Evolutionary conservation across 30 jellyfish, hydroid and myxozoan genomes (phyloP), one percentile per base, ranked within the genome.

Genomic region (Aurelia sp.): DNA sequence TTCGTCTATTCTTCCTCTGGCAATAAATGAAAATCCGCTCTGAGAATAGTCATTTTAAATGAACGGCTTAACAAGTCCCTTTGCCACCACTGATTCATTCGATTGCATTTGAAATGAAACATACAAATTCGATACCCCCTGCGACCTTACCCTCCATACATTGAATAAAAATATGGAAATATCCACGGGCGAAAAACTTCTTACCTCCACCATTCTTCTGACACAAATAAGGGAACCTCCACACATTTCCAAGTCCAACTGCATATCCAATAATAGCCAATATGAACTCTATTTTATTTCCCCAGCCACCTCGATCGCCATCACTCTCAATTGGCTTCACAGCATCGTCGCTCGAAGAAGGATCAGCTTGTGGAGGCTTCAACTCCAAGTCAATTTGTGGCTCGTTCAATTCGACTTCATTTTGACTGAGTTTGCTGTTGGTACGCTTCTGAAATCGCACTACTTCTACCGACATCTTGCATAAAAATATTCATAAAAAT

Each of bases 151-250:
- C 50, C 50, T 37, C 50, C 50, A 37, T 37, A 37, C 50, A 37
- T 37, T 37, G 50, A 37, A 3, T 37, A 37, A 37, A 27, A 18
- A 3, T 6, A 19, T 19, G 0, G 4, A 19, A 21, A 31, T 16
- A 66, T 6, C 20, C 76, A 66, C 22, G 6, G 11, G 50, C n/a
- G 3, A 17, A 13, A 35, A 20, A 18, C 21, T 9, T 16, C 91
- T 13, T 78, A 92, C 98, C 98, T 81, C 98, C 98, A 13, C 98
- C 98, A 73, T 92, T 92, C 69, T 92, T 92, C 48, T 92, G 96
- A 18, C 95, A 86, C 41, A 92, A 68, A 61, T 92, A 92, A 10
- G 98, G 98, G 63, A 92, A 92, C 63, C 98, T 80, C 98, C 98
- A 92, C 12, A 92, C 98, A 71, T 92, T 92, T 47, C 98, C 98